Conservation (phyloP, 2,888 invertebrate species). For the Lumbricus terrestris region DNA sequence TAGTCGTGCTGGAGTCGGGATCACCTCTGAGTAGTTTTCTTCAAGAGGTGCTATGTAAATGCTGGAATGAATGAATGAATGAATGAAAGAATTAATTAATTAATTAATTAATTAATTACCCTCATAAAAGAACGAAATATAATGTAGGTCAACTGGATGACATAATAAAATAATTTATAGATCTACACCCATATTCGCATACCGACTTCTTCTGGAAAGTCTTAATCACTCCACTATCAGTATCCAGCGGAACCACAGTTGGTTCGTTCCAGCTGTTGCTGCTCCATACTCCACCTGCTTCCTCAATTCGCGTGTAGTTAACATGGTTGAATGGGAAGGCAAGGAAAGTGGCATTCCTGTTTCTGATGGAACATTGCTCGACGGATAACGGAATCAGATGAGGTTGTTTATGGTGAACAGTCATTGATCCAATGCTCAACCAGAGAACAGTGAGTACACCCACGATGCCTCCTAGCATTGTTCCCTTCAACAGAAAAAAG, state of each 20-base stretch:
- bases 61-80: too few species aligned
- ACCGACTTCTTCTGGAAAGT: background rate
- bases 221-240: background rate
- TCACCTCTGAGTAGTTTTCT: too few species aligned
- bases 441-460: background rate
- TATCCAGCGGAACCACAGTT: background rate
- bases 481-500: background rate
- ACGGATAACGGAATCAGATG: background rate
- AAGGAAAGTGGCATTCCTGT: background rate
- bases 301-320: background rate
- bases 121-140: too few species aligned
- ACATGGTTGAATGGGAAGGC: background rate
- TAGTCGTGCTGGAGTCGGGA: too few species aligned
- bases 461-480: background rate
- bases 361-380: background rate
- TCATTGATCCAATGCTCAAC: slow-evolving; percentile 12
- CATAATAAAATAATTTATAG: too few species aligned
- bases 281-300: background rate
- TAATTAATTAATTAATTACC: too few species aligned
- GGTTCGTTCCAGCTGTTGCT: background rate
- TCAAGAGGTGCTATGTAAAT: too few species aligned
- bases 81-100: too few species aligned
- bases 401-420: background rate
- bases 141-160: too few species aligned
- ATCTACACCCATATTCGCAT: too few species aligned